Evolutionary conservation across 1,140 invertebrate genomes (phyloP), one percentile per base, ranked within the genome.

Genomic region (Telenomus remus): DNA sequence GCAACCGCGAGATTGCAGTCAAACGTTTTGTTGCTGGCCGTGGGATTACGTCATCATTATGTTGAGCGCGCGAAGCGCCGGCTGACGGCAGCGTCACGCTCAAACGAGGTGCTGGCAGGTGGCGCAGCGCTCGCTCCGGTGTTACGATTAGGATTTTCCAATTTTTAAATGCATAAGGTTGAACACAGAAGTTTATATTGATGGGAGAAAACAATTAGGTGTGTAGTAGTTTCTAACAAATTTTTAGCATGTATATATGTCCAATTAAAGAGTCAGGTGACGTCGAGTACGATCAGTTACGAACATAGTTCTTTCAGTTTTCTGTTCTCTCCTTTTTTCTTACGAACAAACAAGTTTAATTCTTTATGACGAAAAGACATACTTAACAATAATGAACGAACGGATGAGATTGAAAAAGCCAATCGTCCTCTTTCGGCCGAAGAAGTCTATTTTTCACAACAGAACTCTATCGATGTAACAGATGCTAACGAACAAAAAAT

Each of bases 201-300:
- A 82, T 64, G 68, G 79, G 5, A 43, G 49, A 64, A n/a, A 64
- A 79, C 75, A 82, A 81, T 82, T 86, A 86, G 80, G 68, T 86
- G 84, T 86, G 84, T 84, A 86, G 82, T 85, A 85, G 81, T 84
- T 86, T 84, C 79, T 82, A 84, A 82, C 77, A 82, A 86, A 83
- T 84, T 85, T 80, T 80, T 86, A 85, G 82, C 76, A 66, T 86
- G 84, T 86, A 86, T 83, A 86, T 86, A 86, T 86, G 84, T 85
- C 83, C 66, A 86, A 86, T 85, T 87, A 69, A 80, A 73, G 75
- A 61, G 59, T 69, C 60, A 56, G 50, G 51, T 46, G 57, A 47
- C 54, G 51, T 65, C 49, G 57, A 64, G 57, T 63, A 68, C 56
- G 49, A 78, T 73, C 43, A 70, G 69, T 73, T 7, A 48, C 68